These are phyloP conservation scores for Sarcoramphus papa DNA, from an alignment of 2,797 vertebrate genomes.

Conservation along the genomic window DNA sequence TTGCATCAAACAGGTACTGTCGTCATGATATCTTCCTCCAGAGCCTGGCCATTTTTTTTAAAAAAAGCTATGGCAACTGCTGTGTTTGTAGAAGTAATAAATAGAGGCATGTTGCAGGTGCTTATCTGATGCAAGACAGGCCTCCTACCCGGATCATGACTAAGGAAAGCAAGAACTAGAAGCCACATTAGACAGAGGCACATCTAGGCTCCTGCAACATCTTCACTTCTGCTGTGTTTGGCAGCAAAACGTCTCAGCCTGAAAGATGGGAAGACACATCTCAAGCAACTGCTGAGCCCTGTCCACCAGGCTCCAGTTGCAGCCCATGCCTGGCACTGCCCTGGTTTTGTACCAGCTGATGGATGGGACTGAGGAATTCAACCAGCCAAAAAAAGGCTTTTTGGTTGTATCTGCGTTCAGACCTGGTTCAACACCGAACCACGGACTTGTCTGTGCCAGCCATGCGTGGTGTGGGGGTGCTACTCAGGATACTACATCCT, in stretches of 20 bases:
- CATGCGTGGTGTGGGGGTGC: accelerated
- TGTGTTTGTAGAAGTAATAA: not conserved
- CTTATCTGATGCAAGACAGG: not conserved
- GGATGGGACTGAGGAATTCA: not conserved
- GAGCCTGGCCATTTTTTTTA: not conserved
- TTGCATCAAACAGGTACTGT: not conserved
- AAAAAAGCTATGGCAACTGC: not conserved
- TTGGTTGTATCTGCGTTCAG: not conserved
- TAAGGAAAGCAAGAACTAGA: not conserved
- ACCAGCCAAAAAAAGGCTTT: not conserved
- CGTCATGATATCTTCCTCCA: accelerated
- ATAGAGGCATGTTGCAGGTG: not conserved
- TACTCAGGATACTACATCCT: not conserved
- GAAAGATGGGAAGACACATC: not conserved
- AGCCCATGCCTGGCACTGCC: not conserved
- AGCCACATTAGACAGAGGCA: not conserved
- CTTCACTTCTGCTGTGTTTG: not conserved
- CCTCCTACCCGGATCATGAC: not conserved
- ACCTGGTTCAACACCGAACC: not conserved
- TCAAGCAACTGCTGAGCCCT: accelerated
- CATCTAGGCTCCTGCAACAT: not conserved
- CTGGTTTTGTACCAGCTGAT: not conserved
- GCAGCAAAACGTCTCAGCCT: not conserved
- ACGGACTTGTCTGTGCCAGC: not conserved
- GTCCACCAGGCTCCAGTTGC: not conserved